Conservation (phyloP, 2,888 invertebrate genomes). For the Clitarchus hookeri region DNA sequence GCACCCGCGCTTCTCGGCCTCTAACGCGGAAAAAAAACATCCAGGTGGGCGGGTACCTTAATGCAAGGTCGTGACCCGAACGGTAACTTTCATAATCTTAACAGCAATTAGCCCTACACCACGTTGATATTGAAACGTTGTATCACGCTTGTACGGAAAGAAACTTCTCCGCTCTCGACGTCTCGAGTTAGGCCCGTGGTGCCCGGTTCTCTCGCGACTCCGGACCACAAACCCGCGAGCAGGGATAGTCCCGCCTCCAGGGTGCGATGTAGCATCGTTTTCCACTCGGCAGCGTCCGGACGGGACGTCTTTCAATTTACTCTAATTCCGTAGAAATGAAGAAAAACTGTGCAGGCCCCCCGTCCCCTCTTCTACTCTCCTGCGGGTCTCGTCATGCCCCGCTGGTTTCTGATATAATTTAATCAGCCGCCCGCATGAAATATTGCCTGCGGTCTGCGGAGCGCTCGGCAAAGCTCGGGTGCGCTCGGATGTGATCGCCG, state of each 20-base stretch:
- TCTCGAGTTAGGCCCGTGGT: too few relatives aligned
- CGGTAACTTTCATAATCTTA: too few relatives aligned
- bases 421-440: conserved; percentile 48
- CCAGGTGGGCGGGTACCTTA: too few relatives aligned
- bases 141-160: too few relatives aligned
- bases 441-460: not conserved
- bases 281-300: not conserved
- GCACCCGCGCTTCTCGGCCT: too few relatives aligned
- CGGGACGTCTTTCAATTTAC: conserved; percentile 55
- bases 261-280: conserved; percentile 5
- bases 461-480: not conserved
- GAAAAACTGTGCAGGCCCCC: conserved; percentile 50
- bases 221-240: too few relatives aligned
- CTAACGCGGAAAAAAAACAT: too few relatives aligned
- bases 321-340: conserved; percentile 55
- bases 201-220: too few relatives aligned
- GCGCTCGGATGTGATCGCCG: not conserved
- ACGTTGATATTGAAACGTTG: too few relatives aligned
- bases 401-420: conserved; percentile 56
- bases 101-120: too few relatives aligned
- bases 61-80: too few relatives aligned
- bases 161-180: too few relatives aligned
- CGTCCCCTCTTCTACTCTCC: conserved; percentile 47
- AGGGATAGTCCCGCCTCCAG: not conserved
- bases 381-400: conserved; percentile 30